phyloP scores from a whole-genome alignment of 2,113 vertebrate genomes.

The Leptobrachium leishanense region DNA sequence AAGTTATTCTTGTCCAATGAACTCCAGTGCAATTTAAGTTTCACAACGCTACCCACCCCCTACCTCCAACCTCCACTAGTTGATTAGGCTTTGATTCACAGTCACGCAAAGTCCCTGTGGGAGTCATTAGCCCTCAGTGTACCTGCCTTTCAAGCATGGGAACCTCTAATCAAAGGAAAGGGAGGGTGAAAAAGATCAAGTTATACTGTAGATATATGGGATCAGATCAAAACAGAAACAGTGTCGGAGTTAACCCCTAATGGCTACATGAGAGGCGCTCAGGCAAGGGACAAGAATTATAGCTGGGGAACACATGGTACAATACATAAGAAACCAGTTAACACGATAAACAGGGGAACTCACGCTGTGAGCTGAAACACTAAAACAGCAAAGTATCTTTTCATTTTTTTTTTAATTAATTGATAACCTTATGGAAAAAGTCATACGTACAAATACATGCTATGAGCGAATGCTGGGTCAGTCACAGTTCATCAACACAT shows the following conservation, averaged over 20 bases:
- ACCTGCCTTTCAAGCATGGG: not conserved
- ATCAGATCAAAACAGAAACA: constrained; percentile 17
- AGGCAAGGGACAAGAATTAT: not conserved
- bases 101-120: constrained; percentile 21
- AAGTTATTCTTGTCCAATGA: constrained; percentile 58
- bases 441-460: not conserved
- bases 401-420: not conserved
- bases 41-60: not conserved
- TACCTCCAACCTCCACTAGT: not conserved
- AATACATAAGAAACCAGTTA: not conserved
- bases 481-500: not conserved
- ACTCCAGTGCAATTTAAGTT: constrained; percentile 40
- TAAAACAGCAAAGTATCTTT: not conserved
- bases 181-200: constrained; percentile 13
- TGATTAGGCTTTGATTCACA: constrained; percentile 18
- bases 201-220: constrained; percentile 7
- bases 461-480: not conserved
- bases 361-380: not conserved
- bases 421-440: not conserved
- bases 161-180: constrained; percentile 13
- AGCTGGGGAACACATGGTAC: not conserved
- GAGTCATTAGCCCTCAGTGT: constrained; percentile 22
- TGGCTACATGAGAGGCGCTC: not conserved
- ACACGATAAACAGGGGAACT: not conserved
- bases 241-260: constrained; percentile 20